These are phyloP conservation scores for Hylaea fasciaria DNA, from an alignment of 2,888 invertebrate genomes.

Conservation along the genomic window DNA sequence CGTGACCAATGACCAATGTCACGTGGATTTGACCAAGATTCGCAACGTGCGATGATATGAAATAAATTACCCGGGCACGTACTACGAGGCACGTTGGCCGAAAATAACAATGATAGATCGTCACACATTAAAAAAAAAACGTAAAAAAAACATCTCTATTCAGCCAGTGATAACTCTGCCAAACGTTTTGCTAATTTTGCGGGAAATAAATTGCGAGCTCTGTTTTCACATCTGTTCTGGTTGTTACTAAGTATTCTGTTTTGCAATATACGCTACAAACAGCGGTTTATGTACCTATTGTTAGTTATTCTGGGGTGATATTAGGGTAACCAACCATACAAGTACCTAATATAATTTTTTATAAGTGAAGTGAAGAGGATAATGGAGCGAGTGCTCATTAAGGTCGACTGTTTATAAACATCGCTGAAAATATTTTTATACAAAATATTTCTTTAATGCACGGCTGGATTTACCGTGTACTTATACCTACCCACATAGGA, in stretches of 20 bases:
- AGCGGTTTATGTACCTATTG: too few relatives aligned
- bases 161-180: not conserved
- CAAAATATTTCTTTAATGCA: conserved; percentile 41
- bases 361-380: conserved; percentile 39
- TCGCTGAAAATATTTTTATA: conserved; percentile 57
- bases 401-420: conserved; percentile 64
- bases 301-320: not conserved
- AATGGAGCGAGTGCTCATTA: conserved; percentile 40
- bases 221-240: not conserved
- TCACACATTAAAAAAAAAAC: not conserved
- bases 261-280: too few relatives aligned
- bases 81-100: conserved; percentile 7
- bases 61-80: conserved; percentile 13
- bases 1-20: conserved; percentile 56
- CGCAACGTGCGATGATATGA: conserved; percentile 31
- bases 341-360: conserved; percentile 26
- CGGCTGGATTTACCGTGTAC: conserved; percentile 4
- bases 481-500: too few relatives aligned
- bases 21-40: conserved; percentile 53
- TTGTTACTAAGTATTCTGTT: too few relatives aligned
- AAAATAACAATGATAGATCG: conserved; percentile 16
- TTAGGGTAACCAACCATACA: conserved; percentile 7
- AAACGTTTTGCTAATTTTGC: not conserved
- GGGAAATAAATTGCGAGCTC: not conserved
- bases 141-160: not conserved